Conservation (phyloP, 1,140 invertebrate genomes). For the Oppia nitens region DNA sequence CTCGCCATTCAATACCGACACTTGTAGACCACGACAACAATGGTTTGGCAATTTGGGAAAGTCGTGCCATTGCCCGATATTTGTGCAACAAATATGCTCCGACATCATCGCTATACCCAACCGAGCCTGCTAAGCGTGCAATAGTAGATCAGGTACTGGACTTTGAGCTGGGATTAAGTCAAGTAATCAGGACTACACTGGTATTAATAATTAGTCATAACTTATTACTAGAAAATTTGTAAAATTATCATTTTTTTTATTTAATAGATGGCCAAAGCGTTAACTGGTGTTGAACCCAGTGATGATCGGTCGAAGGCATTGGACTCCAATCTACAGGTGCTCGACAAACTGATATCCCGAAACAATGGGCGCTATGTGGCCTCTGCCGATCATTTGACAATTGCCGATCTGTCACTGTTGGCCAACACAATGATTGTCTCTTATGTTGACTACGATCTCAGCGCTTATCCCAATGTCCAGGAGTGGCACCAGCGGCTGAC, state of each 20-base stretch:
- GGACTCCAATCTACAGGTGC: background rate
- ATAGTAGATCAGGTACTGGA: slow-evolving; percentile 47
- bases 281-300: background rate
- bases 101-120: slow-evolving; percentile 40
- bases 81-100: slow-evolving; percentile 38
- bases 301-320: background rate
- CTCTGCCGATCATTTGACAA: background rate
- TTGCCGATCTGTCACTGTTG: background rate
- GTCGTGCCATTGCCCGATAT: slow-evolving; percentile 19
- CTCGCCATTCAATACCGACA: slow-evolving; percentile 47
- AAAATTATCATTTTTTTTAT: background rate
- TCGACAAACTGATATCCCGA: background rate
- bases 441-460: background rate
- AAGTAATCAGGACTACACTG: slow-evolving; percentile 3
- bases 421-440: background rate
- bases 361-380: background rate
- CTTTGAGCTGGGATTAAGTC: slow-evolving; percentile 21
- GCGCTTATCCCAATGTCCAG: background rate
- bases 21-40: slow-evolving; percentile 43
- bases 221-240: background rate
- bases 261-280: background rate
- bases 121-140: slow-evolving; percentile 37
- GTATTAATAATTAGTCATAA: slow-evolving; percentile 10
- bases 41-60: slow-evolving; percentile 16
- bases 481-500: background rate